Evolutionary conservation across 2,113 vertebrate species (phyloP).

Genomic region (Lates calcarifer): DNA sequence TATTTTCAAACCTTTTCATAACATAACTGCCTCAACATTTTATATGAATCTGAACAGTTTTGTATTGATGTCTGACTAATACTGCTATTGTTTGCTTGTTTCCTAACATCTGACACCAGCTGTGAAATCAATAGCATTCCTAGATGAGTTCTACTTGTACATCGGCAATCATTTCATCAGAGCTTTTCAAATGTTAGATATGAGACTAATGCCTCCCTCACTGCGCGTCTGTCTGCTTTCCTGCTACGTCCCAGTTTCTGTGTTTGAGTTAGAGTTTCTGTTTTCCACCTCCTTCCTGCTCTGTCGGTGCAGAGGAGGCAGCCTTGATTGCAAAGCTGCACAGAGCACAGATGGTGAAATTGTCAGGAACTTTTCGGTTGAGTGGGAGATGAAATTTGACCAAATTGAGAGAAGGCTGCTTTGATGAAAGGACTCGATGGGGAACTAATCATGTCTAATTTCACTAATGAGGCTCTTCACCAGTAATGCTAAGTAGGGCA

Average conservation of each 20-base stretch:
- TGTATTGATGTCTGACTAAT: too few relatives aligned
- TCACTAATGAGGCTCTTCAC: conserved; percentile 65
- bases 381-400: conserved; percentile 43
- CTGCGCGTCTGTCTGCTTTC: background rate
- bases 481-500: conserved; percentile 44
- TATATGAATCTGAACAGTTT: too few relatives aligned
- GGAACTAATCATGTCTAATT: conserved; percentile 62
- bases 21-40: too few relatives aligned
- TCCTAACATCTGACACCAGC: conserved; percentile 18
- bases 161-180: conserved; percentile 37
- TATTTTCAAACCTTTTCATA: too few relatives aligned
- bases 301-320: background rate
- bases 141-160: conserved; percentile 3
- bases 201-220: conserved; percentile 5
- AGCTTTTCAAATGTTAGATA: conserved; percentile 26
- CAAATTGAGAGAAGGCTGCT: conserved; percentile 53
- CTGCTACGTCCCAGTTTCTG: conserved; percentile 19
- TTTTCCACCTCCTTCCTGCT: conserved; percentile 12
- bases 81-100: too few relatives aligned
- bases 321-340: conserved; percentile 23
- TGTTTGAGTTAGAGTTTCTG: conserved; percentile 14
- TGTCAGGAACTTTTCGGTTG: conserved; percentile 34
- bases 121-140: conserved; percentile 43
- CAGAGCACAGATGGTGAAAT: conserved; percentile 49
- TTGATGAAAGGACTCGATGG: conserved; percentile 52